Evolutionary conservation across 2,888 invertebrate genomes (phyloP), one percentile per base, ranked within the genome.

Genomic region (Agriopis leucophaearia): DNA sequence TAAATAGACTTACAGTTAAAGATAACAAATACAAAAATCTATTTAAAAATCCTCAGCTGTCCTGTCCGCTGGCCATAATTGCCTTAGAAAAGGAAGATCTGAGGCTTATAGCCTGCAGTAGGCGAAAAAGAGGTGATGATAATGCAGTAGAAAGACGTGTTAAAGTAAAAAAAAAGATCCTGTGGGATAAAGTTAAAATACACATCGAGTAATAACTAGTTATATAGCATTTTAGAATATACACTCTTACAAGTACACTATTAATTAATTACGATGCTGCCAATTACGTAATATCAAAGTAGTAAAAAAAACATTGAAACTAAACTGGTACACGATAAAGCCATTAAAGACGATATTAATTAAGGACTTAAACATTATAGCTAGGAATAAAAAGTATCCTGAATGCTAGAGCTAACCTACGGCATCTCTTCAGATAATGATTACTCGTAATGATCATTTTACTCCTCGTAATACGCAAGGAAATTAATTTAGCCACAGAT

Each of bases 271-370:
- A 16, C 50, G 16, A 52, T 58, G 52, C 47, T 61, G 69, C 63
- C 63, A 51, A 69, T 72, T 70, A 72, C 63, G 51, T 67, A 70
- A 72, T 58, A 65, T 64, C 48, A 63, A 35, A 35, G 42, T 12
- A 15, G 38, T 18, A 13, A 44, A 66, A 44, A 56, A 27, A 51
- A 44, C 35, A 48, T 40, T 48, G 52, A 16, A 60, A 16, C 7
- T 8, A 40, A 56, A 60, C 44, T 48, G 18, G 48, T 18, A 18
- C 9, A 48, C 18, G 44, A 60, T 48, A 51, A 18, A 52, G 15
- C 13, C 6, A 18, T 58, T 57, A 16, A 52, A 51, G 57, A 35
- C n/a, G 36, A 50, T 50, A 45, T 51, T 57, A 57, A 52, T 58
- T n/a, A n/a, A n/a, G n/a, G n/a, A 35, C 38, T 15, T 9, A 12